Conservation (phyloP, 1,140 invertebrate genomes). For the Apis florea region DNA sequence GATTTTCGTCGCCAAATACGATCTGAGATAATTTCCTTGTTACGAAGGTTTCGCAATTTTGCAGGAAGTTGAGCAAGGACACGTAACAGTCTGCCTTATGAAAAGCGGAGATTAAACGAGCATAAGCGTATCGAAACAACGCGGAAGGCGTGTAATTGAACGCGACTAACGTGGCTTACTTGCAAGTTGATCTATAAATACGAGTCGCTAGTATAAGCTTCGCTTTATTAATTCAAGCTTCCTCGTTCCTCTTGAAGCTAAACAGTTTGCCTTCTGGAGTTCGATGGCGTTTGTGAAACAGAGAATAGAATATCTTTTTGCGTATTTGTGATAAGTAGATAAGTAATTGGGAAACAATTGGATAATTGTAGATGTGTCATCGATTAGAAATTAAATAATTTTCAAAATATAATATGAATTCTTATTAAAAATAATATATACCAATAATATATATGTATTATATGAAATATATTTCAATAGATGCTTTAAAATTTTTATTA, state of each 20-base stretch:
- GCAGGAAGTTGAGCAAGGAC: conserved; percentile 5
- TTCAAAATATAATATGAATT: too few species aligned
- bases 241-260: conserved; percentile 31
- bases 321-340: too few species aligned
- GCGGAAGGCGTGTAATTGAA: conserved; percentile 62
- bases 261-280: neutral
- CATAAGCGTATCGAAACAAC: conserved; percentile 46
- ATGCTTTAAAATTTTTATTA: too few species aligned
- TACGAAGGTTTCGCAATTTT: neutral
- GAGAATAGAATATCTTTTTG: neutral
- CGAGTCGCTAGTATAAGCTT: conserved; percentile 34
- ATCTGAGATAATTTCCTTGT: neutral
- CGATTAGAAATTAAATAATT: too few species aligned
- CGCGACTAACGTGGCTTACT: conserved; percentile 51
- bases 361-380: too few species aligned
- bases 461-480: too few species aligned
- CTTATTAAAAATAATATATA: too few species aligned
- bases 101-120: conserved; percentile 51
- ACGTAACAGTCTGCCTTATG: conserved; percentile 27
- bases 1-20: neutral
- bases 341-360: too few species aligned
- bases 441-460: too few species aligned
- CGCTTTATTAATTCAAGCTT: conserved; percentile 63
- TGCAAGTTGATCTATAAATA: conserved; percentile 60
- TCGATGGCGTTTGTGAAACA: neutral